Percentiles rank a stretch among this genome's conserved stretches.
phyloP scores from a whole-genome alignment of 2,888 invertebrate species.

The Mechanitis messenoides region DNA sequence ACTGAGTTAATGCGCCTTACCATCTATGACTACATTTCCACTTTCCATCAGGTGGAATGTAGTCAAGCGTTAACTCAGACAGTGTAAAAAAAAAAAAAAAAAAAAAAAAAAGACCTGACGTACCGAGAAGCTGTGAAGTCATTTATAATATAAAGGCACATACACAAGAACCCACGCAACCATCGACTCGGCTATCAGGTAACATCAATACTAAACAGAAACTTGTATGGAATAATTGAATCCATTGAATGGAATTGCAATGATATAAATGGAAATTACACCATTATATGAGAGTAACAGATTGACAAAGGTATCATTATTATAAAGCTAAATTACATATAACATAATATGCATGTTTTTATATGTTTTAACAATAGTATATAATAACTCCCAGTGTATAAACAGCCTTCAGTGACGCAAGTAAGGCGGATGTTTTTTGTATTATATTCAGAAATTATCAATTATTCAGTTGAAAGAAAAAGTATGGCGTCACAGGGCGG shows the following conservation, averaged over 20 bases:
- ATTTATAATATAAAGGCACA: constrained; percentile 17
- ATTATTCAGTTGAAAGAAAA: constrained; percentile 31
- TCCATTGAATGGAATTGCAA: not conserved
- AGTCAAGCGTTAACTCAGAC: too few species aligned
- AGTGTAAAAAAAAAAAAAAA: too few species aligned
- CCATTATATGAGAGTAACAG: too few species aligned
- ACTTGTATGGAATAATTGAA: constrained; percentile 3
- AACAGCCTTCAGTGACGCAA: not conserved
- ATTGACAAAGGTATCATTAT: too few species aligned
- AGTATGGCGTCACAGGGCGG: constrained; percentile 18
- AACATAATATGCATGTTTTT: too few species aligned
- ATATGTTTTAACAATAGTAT: too few species aligned
- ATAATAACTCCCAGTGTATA: not conserved
- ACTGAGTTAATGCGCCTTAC: too few species aligned
- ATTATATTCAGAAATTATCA: constrained; percentile 24
- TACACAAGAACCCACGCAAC: constrained; percentile 11
- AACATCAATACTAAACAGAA: constrained; percentile 2
- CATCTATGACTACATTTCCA: too few species aligned
- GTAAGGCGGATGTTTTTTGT: not conserved
- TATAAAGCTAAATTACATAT: too few species aligned
- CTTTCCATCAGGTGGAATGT: too few species aligned
- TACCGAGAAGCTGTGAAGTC: constrained; percentile 4
- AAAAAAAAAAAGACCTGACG: too few species aligned
- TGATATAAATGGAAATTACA: too few species aligned
- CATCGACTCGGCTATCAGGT: constrained; percentile 1